phyloP scores from a whole-genome alignment of 2,113 vertebrate genomes.

The Hypocryptadius cinnamomeus region DNA sequence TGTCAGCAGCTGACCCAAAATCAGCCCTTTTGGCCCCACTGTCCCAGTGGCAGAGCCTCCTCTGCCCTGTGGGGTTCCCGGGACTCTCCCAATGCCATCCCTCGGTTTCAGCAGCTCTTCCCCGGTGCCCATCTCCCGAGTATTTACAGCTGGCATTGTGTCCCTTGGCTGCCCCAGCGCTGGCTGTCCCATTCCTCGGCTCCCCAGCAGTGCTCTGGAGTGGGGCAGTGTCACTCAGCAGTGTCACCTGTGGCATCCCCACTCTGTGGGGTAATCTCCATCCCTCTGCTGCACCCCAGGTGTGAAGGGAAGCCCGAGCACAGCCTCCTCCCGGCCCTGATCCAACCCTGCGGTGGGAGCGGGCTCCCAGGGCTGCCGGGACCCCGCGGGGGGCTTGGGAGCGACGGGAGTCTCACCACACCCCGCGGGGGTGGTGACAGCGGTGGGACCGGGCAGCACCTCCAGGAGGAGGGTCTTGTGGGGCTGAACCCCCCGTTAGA shows the following conservation, averaged over 20 bases:
- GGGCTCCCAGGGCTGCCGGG: neutral
- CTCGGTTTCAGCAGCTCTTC: no score
- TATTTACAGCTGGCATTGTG: neutral
- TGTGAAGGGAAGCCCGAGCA: fast-evolving
- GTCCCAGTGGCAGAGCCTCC: neutral
- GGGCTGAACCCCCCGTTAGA: neutral
- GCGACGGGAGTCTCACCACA: no score
- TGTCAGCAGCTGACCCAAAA: neutral
- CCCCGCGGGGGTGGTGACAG: neutral
- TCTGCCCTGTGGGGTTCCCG: fast-evolving
- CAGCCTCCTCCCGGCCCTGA: neutral
- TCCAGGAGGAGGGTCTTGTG: fast-evolving
- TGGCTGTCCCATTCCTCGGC: neutral
- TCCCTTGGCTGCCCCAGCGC: neutral
- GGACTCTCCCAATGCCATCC: neutral
- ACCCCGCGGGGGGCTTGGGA: no score
- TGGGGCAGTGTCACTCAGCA: neutral
- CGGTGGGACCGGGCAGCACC: neutral
- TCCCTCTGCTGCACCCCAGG: fast-evolving
- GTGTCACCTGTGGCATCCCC: neutral
- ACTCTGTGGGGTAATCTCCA: neutral
- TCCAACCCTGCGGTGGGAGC: neutral
- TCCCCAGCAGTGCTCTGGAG: neutral
- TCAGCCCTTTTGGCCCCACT: neutral
- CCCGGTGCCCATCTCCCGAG: neutral